phyloP scores from a whole-genome alignment of 2,113 vertebrate species.

The Hippocampus zosterae region DNA sequence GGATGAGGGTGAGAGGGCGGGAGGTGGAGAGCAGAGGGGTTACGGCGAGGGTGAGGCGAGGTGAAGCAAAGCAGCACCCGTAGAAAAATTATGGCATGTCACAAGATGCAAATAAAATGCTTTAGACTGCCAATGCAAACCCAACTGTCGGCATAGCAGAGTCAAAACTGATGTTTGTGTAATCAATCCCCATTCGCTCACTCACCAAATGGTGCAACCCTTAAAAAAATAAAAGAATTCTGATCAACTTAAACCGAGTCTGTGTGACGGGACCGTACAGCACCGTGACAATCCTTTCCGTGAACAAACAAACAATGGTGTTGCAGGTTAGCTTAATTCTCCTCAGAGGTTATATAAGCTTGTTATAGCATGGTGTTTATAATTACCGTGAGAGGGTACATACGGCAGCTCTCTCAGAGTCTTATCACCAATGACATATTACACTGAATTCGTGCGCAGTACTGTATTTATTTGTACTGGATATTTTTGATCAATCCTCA shows the following conservation, averaged over 20 bases:
- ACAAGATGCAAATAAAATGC: slow-evolving; percentile 7
- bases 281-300: background rate
- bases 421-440: slow-evolving; percentile 49
- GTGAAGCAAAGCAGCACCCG: slow-evolving; percentile 12
- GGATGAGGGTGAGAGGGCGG: slow-evolving; percentile 66
- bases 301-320: slow-evolving; percentile 23
- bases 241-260: background rate
- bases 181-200: background rate
- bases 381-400: slow-evolving; percentile 60
- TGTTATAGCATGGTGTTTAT: slow-evolving; percentile 42
- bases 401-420: slow-evolving; percentile 42
- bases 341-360: slow-evolving; percentile 47
- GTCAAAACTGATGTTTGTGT: background rate
- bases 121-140: background rate
- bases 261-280: slow-evolving; percentile 1
- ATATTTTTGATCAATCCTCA: background rate
- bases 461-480: background rate
- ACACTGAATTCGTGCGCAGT: slow-evolving; percentile 2
- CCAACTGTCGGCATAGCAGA: background rate
- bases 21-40: slow-evolving; percentile 55
- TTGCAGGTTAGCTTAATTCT: slow-evolving; percentile 33
- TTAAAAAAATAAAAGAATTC: background rate
- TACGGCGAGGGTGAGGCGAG: slow-evolving; percentile 41
- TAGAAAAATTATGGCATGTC: background rate
- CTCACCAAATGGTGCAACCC: background rate